A percentile compares a stretch with the other conserved stretches of the same genome.
phyloP scores from a whole-genome alignment of 2,797 vertebrate species.

The Zonotrichia albicollis region DNA sequence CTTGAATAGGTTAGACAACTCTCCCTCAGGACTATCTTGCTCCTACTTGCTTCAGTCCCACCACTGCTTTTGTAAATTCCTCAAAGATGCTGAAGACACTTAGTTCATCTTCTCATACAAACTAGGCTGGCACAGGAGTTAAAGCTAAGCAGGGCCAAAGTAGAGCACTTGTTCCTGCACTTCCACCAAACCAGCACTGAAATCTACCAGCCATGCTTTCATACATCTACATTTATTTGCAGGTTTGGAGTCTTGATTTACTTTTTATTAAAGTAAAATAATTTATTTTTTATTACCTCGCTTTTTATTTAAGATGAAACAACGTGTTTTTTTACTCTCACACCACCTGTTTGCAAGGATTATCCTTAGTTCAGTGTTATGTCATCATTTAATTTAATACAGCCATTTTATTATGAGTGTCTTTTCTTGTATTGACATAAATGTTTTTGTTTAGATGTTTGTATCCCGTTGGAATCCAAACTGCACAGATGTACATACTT shows the following conservation, averaged over 20 bases:
- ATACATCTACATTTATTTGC: neutral
- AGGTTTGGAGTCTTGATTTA: neutral
- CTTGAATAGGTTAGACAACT: neutral
- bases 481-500: neutral
- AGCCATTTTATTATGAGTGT: neutral
- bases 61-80: neutral
- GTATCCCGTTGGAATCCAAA: neutral
- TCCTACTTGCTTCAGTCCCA: neutral
- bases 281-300: neutral
- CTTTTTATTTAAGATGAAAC: neutral
- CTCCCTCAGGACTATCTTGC: neutral
- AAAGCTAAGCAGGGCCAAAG: neutral
- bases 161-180: neutral
- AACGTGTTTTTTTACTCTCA: neutral
- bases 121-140: neutral
- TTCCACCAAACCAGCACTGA: neutral
- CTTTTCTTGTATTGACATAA: neutral
- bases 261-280: neutral
- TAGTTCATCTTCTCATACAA: neutral
- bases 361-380: neutral
- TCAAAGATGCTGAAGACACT: neutral
- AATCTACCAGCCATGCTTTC: neutral
- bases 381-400: neutral
- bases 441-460: neutral
- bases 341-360: neutral